Evolutionary conservation across 2,113 vertebrate species (phyloP), one percentile per base, ranked within the genome.

Genomic region (Solea senegalensis): DNA sequence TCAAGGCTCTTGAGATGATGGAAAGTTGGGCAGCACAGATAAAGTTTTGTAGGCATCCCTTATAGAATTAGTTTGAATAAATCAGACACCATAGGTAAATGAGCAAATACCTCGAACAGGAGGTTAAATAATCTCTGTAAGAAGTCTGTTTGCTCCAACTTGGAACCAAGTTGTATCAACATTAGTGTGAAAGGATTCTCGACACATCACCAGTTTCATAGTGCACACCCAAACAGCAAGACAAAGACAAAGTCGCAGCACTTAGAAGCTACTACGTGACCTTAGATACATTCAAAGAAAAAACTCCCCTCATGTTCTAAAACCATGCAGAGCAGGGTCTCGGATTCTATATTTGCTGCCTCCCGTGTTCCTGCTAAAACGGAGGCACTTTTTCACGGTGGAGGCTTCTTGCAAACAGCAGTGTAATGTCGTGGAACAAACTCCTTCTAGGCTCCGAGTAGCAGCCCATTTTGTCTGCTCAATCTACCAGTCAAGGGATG

Each of bases 361-460:
- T 73, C 57, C 48, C 58, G 69, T 72, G 56, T 26, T 34, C 40
- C 27, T 11, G 53, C 50, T 51, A 61, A 66, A 82, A 56, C n/a
- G 5, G 70, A 56, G 75, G 41, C 58, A 51, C 65, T 78, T 72
- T 88, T 76, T 63, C 68, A 74, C 76, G 81, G 72, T 70, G 59
- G 56, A 84, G 16, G 82, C 74, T 43, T 86, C 76, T 81, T 80
- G 72, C 69, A 81, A 86, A 83, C 83, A 86, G 74, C 40, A 13
- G 82, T 76, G 79, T 92, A 92, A 91, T 92, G 90, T 91, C 34
- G 85, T 90, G 90, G 90, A 93, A 92, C 90, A 89, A 88, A 89
- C 84, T 86, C 82, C 83, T 90, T 57, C 76, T 69, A 81, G 88
- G 83, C 83, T 75, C 54, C 61, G 62, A 80, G 81, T 70, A 51